phyloP scores from a whole-genome alignment of 2,888 invertebrate species.

The Mythimna vitellina region DNA sequence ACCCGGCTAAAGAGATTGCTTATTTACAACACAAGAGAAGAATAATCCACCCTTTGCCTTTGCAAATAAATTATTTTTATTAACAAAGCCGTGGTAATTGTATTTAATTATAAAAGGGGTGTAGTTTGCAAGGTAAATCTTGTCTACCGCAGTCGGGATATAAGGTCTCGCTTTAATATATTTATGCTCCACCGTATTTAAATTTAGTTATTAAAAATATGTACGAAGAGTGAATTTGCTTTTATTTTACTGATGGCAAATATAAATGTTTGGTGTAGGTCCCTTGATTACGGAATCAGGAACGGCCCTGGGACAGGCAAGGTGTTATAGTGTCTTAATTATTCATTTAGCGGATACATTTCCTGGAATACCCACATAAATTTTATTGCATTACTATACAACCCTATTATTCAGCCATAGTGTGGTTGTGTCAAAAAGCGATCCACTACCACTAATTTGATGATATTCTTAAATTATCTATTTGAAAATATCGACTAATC shows the following conservation, averaged over 20 bases:
- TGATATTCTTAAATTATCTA: no score
- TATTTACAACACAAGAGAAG: slow-evolving; percentile 33
- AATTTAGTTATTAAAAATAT: slow-evolving; percentile 57
- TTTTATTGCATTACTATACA: no score
- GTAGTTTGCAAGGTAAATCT: slow-evolving; percentile 63
- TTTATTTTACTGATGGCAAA: neutral
- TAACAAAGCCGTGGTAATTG: slow-evolving; percentile 58
- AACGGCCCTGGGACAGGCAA: neutral
- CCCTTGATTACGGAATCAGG: neutral
- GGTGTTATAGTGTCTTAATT: neutral
- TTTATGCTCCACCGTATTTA: slow-evolving; percentile 56
- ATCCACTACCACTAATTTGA: no score
- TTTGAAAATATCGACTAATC: no score
- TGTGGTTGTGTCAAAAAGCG: no score
- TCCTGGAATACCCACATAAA: no score
- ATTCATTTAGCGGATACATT: no score
- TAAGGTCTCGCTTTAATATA: slow-evolving; percentile 55
- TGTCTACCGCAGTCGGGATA: slow-evolving; percentile 44
- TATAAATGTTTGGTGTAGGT: neutral
- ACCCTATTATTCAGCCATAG: no score
- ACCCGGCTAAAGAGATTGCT: slow-evolving; percentile 19
- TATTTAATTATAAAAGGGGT: slow-evolving; percentile 64
- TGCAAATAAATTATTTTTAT: slow-evolving; percentile 51
- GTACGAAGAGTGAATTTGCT: neutral
- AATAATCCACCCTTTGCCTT: slow-evolving; percentile 31